Percentiles rank a stretch among this genome's conserved stretches.
Conservation (phyloP, 2,113 vertebrate species). For the Hipposideros armiger region DNA sequence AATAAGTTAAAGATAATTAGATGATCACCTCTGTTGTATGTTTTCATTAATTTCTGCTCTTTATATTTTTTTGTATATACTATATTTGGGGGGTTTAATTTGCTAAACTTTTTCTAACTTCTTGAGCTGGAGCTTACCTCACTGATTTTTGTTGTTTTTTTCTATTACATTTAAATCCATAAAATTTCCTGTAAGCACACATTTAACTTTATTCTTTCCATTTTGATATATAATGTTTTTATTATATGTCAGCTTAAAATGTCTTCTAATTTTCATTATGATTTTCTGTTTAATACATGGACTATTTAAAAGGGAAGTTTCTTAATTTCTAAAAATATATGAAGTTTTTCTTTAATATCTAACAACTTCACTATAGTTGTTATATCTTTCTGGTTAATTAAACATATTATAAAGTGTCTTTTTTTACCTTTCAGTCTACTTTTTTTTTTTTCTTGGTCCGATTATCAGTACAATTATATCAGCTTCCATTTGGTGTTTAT, state of each 20-base stretch:
- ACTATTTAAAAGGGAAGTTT: slow-evolving; percentile 24
- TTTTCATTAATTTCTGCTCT: slow-evolving; percentile 49
- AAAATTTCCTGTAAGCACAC: not conserved
- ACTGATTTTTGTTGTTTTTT: not conserved
- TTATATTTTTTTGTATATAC: not conserved
- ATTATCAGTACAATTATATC: not conserved
- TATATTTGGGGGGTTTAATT: slow-evolving; percentile 10
- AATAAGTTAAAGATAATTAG: not conserved
- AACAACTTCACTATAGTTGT: not conserved
- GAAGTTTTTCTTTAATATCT: not conserved
- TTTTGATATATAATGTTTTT: slow-evolving; percentile 33
- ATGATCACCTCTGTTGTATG: not conserved
- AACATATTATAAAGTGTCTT: not conserved
- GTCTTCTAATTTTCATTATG: not conserved
- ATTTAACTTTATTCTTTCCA: not conserved
- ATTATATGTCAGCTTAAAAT: slow-evolving; percentile 8
- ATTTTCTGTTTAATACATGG: not conserved
- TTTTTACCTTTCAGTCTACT: not conserved
- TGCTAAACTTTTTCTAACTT: slow-evolving; percentile 10
- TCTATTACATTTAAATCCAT: slow-evolving; percentile 7
- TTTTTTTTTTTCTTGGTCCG: not conserved
- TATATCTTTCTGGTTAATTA: not conserved
- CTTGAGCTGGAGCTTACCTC: not conserved
- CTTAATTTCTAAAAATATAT: not conserved
- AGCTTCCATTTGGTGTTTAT: not conserved